Percentiles rank a stretch among this genome's conserved stretches.
Conservation (phyloP, 1,140 invertebrate genomes). For the Bicyclus anynana region DNA sequence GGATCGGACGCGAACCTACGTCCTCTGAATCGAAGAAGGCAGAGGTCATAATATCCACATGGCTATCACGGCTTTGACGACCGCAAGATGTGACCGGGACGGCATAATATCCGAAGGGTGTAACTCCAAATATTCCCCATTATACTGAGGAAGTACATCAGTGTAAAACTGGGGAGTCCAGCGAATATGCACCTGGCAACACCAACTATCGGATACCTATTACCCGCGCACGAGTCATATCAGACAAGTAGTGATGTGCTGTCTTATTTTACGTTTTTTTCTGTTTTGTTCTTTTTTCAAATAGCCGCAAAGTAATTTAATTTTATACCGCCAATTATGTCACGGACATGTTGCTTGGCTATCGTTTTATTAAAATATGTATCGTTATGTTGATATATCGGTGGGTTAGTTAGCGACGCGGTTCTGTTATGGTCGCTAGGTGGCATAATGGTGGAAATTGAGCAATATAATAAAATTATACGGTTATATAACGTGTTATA, state of each 20-base stretch:
- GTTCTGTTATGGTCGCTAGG: neutral
- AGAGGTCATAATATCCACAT: no score
- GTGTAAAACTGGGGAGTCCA: no score
- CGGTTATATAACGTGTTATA: neutral
- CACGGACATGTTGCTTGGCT: conserved; percentile 17
- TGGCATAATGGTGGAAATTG: neutral
- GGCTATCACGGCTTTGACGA: no score
- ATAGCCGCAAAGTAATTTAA: conserved; percentile 27
- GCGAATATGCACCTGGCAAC: no score
- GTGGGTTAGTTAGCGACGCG: neutral
- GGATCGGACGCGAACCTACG: no score
- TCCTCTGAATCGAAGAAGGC: no score
- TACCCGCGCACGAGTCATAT: conserved; percentile 40
- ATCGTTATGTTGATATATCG: conserved; percentile 19
- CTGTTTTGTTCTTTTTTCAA: conserved; percentile 19
- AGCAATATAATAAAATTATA: neutral
- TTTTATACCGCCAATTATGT: conserved; percentile 35
- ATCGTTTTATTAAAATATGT: conserved; percentile 22
- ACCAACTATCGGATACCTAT: no score
- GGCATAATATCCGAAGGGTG: no score
- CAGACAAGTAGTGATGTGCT: conserved; percentile 51
- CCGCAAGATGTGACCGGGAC: no score
- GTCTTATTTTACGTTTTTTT: conserved; percentile 28
- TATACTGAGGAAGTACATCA: no score
- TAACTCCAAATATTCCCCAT: no score